These are phyloP conservation scores for cattle (Bos taurus) DNA, from an alignment of 2,113 vertebrate species.

Conservation along the genomic window DNA sequence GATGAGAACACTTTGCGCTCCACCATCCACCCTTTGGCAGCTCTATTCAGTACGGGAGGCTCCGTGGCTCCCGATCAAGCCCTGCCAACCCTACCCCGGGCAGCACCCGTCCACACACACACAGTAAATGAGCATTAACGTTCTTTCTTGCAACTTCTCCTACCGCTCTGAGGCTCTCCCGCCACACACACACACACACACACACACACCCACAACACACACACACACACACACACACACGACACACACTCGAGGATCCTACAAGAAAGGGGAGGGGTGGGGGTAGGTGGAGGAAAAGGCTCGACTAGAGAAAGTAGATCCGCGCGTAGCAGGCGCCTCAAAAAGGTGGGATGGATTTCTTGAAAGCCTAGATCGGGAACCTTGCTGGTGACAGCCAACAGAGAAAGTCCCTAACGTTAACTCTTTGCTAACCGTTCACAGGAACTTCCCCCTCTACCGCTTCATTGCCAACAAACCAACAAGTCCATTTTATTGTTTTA, in stretches of 20 bases:
- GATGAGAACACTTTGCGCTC: background rate
- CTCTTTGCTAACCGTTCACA: background rate
- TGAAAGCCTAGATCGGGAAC: background rate
- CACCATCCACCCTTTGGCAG: background rate
- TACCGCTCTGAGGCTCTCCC: background rate
- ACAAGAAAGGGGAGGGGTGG: background rate
- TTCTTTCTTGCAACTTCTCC: background rate
- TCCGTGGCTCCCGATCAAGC: background rate
- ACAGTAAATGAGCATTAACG: background rate
- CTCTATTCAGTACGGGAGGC: background rate
- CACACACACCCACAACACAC: background rate
- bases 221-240: background rate
- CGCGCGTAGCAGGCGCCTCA: background rate
- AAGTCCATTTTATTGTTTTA: background rate
- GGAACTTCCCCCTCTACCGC: background rate
- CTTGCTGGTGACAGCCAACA: background rate
- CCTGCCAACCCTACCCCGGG: background rate
- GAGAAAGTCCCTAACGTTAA: background rate
- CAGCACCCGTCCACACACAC: background rate
- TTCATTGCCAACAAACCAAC: background rate
- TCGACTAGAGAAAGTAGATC: slow-evolving; percentile 69
- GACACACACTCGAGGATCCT: background rate
- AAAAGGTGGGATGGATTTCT: slow-evolving; percentile 70
- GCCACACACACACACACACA: background rate
- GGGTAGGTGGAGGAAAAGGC: background rate